Percentiles rank a stretch among this genome's conserved stretches.
Conservation (phyloP, 1,140 invertebrate genomes). For the Pseudoatta argentina region DNA sequence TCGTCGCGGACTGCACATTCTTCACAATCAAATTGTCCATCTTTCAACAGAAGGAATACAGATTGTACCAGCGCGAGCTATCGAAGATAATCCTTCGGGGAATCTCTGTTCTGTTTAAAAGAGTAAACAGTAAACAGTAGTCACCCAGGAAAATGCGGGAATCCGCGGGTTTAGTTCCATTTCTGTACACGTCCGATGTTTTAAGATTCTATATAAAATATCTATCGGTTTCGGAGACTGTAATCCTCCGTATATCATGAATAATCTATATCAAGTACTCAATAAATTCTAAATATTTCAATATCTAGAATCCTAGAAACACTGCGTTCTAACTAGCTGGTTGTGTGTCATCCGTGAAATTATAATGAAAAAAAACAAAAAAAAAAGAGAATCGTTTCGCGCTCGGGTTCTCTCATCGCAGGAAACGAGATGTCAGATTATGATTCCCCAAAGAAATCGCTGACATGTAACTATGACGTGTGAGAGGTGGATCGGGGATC, state of each 20-base stretch:
- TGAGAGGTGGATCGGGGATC: slow-evolving; percentile 17
- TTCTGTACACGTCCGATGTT: neutral
- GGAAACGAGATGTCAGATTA: slow-evolving; percentile 50
- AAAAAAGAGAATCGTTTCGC: neutral
- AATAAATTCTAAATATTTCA: neutral
- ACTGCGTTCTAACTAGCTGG: neutral
- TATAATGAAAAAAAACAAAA: neutral
- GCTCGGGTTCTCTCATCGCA: neutral
- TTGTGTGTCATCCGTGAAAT: neutral
- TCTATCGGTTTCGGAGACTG: neutral
- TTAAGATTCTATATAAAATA: neutral
- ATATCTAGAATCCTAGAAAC: neutral
- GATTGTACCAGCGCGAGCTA: slow-evolving; percentile 14
- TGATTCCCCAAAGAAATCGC: slow-evolving; percentile 49
- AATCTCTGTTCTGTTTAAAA: slow-evolving; percentile 32
- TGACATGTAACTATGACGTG: slow-evolving; percentile 42
- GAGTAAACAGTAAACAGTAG: slow-evolving; percentile 25
- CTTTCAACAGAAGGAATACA: neutral
- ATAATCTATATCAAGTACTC: neutral
- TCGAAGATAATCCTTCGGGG: slow-evolving; percentile 16
- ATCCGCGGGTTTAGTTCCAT: neutral
- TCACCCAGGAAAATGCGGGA: neutral
- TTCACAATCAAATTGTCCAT: slow-evolving; percentile 8
- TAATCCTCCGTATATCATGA: neutral
- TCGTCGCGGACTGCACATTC: neutral